Evolutionary conservation across 1,140 invertebrate genomes (phyloP), one percentile per base, ranked within the genome.

Genomic region (Lasioglossum albipes): DNA sequence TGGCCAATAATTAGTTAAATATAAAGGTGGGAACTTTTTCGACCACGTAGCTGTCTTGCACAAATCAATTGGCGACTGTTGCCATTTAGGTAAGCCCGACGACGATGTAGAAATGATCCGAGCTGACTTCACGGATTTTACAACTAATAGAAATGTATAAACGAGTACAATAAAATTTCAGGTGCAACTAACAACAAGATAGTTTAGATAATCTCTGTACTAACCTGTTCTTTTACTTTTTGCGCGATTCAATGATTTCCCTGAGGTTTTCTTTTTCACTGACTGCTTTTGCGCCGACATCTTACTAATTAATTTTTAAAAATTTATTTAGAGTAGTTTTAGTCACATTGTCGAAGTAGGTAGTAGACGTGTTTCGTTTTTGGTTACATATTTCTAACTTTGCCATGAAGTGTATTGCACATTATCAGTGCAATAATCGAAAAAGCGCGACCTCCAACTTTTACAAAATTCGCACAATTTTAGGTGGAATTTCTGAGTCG

Each of bases 31-130:
- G 72, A 85, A 90, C 52, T 79, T 86, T 64, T 88, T 75, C 2
- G 36, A 72, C 82, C 85, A 84, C 2, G 80, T 83, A 13, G 79
- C 71, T 31, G 67, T 67, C 42, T 18, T 71, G 57, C 36, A 86
- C 7, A 91, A 80, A 65, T 90, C 75, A 18, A 91, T 77, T 1
- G 89, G 89, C 7, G 89, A 91, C 72, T 91, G 89, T 31, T 72
- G 83, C 85, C 88, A 91, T 75, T 90, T 90, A 18, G 89, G 88
- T 41, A 79, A 31, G 7, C 88, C 87, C 22, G 82, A 78, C 0
- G 87, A 89, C 27, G 90, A 90, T 5, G 89, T 90, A 18, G 84
- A 62, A 22, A 62, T 2, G 2, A 52, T 5, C 0, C 4, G 10
- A 4, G 18, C 3, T 2, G 2, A 1, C 5, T 52, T 80, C 2